Conservation (phyloP, 2,113 vertebrate genomes). For the Phalacrocorax aristotelis region DNA sequence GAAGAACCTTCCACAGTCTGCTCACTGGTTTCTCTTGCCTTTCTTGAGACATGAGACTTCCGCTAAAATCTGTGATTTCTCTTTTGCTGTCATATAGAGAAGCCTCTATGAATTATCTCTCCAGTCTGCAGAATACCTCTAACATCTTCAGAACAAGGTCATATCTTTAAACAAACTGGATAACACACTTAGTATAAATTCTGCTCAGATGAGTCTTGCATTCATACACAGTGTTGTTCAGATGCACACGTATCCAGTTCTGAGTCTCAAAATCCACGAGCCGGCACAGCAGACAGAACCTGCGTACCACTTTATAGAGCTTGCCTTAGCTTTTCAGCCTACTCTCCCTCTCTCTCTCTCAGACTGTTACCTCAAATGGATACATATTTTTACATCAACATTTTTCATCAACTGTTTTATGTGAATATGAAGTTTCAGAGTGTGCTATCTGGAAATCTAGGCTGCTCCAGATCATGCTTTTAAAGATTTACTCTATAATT, state of each 20-base stretch:
- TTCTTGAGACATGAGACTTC: neutral
- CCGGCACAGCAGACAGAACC: neutral
- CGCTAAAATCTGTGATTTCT: neutral
- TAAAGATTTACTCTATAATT: neutral
- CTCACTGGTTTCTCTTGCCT: neutral
- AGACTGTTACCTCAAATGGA: neutral
- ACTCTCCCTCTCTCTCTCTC: neutral
- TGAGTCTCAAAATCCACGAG: neutral
- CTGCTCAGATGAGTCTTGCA: neutral
- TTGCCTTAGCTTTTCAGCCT: neutral
- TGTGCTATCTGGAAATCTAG: conserved; percentile 1
- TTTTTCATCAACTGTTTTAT: conserved; percentile 25
- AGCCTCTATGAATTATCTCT: neutral
- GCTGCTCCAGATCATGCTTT: neutral
- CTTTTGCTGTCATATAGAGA: neutral
- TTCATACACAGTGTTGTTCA: neutral
- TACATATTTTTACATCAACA: neutral
- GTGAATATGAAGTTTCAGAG: neutral
- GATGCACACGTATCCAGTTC: neutral
- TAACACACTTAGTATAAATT: neutral
- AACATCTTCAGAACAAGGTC: neutral
- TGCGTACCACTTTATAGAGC: neutral
- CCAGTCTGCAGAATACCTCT: neutral
- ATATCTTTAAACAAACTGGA: neutral
- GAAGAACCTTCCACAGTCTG: neutral